Conservation (phyloP, 2,113 vertebrate species). For the Varanus salvator region DNA sequence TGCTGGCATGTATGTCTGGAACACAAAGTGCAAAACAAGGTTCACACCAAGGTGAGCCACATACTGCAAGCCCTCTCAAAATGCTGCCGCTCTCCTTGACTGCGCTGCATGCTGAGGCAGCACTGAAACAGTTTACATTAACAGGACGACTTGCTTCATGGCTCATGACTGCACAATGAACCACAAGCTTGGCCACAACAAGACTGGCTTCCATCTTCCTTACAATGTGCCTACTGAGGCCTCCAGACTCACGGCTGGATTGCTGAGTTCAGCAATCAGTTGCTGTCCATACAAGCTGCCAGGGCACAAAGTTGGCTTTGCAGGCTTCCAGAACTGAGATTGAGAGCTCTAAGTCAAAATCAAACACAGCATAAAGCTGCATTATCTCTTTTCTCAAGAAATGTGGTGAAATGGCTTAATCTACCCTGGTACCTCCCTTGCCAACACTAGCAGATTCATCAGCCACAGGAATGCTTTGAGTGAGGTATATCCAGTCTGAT, state of each 20-base stretch:
- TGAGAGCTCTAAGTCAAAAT: background rate
- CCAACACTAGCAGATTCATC: background rate
- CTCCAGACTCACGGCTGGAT: background rate
- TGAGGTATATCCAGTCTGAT: background rate
- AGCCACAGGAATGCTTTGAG: background rate
- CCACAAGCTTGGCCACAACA: background rate
- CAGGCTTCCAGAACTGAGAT: background rate
- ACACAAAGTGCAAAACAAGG: background rate
- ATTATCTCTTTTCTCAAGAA: background rate
- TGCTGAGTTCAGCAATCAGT: constrained; percentile 10
- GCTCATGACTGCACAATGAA: background rate
- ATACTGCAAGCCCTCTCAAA: background rate
- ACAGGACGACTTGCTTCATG: background rate
- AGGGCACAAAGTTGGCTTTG: background rate
- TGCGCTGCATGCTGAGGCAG: background rate
- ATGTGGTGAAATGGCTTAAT: background rate
- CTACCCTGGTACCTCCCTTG: background rate
- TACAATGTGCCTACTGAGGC: background rate
- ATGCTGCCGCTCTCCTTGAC: background rate
- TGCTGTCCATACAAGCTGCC: constrained; percentile 14
- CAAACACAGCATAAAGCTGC: background rate
- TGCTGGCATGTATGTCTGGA: background rate
- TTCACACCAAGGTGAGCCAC: background rate
- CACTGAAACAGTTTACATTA: constrained; percentile 9
- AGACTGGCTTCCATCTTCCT: background rate